Evolutionary conservation across 2,113 vertebrate genomes (phyloP).

Genomic region (Nannospalax galili): DNA sequence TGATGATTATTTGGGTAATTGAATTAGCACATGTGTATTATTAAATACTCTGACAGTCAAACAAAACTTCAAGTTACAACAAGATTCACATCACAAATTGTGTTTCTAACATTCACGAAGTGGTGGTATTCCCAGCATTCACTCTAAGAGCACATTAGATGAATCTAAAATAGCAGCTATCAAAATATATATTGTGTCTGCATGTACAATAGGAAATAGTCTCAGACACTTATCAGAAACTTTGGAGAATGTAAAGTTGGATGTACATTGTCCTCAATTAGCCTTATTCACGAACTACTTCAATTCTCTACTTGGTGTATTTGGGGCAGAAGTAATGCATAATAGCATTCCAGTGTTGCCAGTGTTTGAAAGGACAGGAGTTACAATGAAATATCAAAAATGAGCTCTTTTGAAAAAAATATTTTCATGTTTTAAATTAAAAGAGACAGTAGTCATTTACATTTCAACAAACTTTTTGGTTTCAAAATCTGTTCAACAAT

Average conservation of each 20-base stretch:
- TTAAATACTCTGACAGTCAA: background rate
- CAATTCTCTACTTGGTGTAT: background rate
- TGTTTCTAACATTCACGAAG: background rate
- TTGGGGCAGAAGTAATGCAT: background rate
- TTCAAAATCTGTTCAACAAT: background rate
- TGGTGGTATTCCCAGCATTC: background rate
- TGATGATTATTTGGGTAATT: conserved; percentile 19
- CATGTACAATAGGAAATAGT: background rate
- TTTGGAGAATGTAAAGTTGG: background rate
- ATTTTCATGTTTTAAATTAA: conserved; percentile 1
- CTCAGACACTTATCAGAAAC: background rate
- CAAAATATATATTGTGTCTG: background rate
- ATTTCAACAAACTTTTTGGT: background rate
- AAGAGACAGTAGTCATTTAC: background rate
- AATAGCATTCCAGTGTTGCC: background rate
- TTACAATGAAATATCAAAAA: background rate
- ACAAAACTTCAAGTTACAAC: conserved; percentile 3
- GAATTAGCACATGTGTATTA: conserved; percentile 25
- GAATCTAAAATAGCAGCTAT: background rate
- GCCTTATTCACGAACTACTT: background rate
- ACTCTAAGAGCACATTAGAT: background rate
- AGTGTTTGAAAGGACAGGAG: background rate
- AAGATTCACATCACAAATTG: conserved; percentile 11
- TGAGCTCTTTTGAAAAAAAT: background rate
- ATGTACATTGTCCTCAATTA: background rate